These are phyloP conservation scores for Varecia variegata DNA, from an alignment of 2,797 vertebrate genomes.

Conservation along the genomic window DNA sequence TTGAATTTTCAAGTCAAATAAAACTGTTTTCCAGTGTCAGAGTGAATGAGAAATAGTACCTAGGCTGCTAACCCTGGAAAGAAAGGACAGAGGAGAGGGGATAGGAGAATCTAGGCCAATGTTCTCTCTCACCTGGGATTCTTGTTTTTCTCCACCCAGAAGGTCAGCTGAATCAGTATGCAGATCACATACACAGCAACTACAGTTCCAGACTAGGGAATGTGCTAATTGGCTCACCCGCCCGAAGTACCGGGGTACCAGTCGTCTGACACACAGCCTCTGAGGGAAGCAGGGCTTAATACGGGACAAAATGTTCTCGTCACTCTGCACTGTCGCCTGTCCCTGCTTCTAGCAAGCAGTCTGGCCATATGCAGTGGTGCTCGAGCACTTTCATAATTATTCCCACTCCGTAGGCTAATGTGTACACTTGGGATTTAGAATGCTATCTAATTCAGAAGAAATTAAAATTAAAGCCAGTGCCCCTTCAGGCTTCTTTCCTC, in stretches of 20 bases:
- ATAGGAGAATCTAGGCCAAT: constrained; percentile 64
- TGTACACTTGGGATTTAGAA: constrained; percentile 56
- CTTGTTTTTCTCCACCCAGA: constrained; percentile 64
- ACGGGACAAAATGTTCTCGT: constrained; percentile 66
- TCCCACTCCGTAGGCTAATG: constrained; percentile 38
- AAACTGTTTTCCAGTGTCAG: background rate
- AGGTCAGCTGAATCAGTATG: constrained; percentile 78
- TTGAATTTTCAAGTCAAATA: constrained; percentile 34
- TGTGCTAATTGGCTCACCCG: constrained; percentile 73
- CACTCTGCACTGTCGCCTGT: background rate
- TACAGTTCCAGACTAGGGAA: constrained; percentile 70
- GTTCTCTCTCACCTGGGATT: constrained; percentile 69
- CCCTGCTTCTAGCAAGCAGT: constrained; percentile 46
- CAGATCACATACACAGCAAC: constrained; percentile 73
- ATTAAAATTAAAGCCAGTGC: constrained; percentile 55
- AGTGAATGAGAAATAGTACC: background rate
- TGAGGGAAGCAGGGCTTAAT: constrained; percentile 56
- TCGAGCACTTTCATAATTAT: constrained; percentile 46
- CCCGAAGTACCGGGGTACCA: constrained; percentile 53
- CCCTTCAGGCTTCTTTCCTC: constrained; percentile 8
- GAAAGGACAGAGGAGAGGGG: background rate
- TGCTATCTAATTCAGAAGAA: constrained; percentile 53
- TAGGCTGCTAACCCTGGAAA: background rate
- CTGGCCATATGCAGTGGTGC: constrained; percentile 1
- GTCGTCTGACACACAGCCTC: constrained; percentile 61